Evolutionary conservation across 2,888 invertebrate genomes (phyloP).

Genomic region (Drosophila heteroneura): DNA sequence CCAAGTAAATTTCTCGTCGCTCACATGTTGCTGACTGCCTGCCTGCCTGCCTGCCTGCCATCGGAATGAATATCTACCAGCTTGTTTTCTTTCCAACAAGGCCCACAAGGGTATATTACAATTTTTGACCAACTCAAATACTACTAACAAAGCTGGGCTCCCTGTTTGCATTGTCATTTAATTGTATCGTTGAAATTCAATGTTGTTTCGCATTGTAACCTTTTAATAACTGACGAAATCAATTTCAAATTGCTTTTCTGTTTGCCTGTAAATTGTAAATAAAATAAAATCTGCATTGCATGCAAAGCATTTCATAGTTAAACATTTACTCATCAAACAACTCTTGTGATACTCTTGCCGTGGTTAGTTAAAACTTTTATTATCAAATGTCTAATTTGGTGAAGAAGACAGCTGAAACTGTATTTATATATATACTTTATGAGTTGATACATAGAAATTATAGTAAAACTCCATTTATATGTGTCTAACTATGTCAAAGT

Average conservation of each 20-base stretch:
- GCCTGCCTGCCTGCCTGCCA: background rate
- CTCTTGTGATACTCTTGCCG: slow-evolving; percentile 18
- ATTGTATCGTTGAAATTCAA: background rate
- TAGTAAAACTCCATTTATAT: background rate
- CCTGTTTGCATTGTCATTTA: slow-evolving; percentile 4
- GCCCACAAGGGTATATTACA: slow-evolving; percentile 34
- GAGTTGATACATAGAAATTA: background rate
- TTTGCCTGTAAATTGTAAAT: background rate
- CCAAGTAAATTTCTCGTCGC: slow-evolving; percentile 68
- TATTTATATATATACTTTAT: background rate
- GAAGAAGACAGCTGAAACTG: background rate
- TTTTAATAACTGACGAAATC: background rate
- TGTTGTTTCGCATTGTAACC: background rate
- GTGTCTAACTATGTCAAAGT: background rate
- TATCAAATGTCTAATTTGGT: background rate
- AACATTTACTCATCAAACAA: background rate
- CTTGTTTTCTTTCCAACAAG: background rate
- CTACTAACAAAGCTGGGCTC: background rate
- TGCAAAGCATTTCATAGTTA: background rate
- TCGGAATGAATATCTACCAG: slow-evolving; percentile 18
- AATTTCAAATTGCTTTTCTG: background rate
- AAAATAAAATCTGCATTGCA: background rate
- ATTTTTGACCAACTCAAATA: slow-evolving; percentile 14
- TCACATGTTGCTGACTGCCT: slow-evolving; percentile 48
- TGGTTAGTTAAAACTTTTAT: background rate